These are phyloP conservation scores for Syrista parreyssii DNA, from an alignment of 2,888 invertebrate genomes.

Conservation along the genomic window DNA sequence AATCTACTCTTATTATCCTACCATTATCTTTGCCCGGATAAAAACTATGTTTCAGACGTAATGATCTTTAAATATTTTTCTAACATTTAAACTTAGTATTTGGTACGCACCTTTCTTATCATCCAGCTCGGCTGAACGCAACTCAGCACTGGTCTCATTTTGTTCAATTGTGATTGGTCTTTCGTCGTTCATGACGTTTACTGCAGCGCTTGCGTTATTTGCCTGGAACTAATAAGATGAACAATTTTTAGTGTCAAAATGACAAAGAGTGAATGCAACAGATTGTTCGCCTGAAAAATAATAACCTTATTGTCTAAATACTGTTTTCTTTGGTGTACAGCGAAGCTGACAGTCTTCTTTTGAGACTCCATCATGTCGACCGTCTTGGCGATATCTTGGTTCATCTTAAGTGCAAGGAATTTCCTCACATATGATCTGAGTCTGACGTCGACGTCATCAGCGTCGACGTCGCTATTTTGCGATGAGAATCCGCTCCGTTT, in stretches of 20 bases:
- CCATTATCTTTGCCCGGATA: neutral
- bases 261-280: neutral
- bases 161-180: conserved; percentile 36
- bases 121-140: conserved; percentile 69
- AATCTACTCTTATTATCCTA: neutral
- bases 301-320: conserved; percentile 67
- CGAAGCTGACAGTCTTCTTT: conserved; percentile 84
- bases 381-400: conserved; percentile 75
- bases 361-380: conserved; percentile 70
- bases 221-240: conserved; percentile 12
- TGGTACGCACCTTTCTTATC: conserved; percentile 71
- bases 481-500: conserved; percentile 77
- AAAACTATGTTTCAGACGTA: neutral
- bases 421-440: conserved; percentile 78
- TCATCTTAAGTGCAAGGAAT: conserved; percentile 77
- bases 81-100: neutral
- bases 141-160: conserved; percentile 56
- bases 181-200: conserved; percentile 37
- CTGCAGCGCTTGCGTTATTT: conserved; percentile 30
- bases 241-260: neutral
- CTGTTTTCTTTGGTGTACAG: conserved; percentile 68
- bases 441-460: conserved; percentile 77
- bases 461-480: conserved; percentile 74
- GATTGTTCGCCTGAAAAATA: conserved; percentile 63
- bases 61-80: conserved; percentile 10